These are phyloP conservation scores for Aromia moschata DNA, from an alignment of 2,888 invertebrate species.

Conservation along the genomic window DNA sequence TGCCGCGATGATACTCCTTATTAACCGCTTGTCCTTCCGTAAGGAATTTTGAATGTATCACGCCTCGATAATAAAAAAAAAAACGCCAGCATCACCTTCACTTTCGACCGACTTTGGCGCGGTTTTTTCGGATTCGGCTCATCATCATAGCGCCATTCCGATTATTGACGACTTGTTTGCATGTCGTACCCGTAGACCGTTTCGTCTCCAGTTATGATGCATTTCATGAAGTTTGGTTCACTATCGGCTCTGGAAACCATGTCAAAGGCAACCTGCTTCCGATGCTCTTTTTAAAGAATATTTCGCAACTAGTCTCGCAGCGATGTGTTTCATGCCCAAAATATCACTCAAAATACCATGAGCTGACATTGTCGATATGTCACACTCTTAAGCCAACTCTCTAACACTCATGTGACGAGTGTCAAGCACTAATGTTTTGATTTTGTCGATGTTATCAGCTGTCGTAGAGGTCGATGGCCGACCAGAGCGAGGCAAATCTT, in stretches of 20 bases:
- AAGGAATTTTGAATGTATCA: constrained; percentile 38
- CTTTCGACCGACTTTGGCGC: constrained; percentile 33
- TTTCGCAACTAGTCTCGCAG: too few species aligned
- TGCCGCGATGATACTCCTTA: constrained; percentile 34
- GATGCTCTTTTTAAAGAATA: background rate
- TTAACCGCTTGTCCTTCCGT: constrained; percentile 32
- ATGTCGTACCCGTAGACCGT: constrained; percentile 15
- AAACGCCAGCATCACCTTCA: constrained; percentile 37
- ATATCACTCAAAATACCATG: too few species aligned
- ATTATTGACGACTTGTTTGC: constrained; percentile 28
- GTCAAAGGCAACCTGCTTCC: background rate
- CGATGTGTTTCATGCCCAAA: too few species aligned
- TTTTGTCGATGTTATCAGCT: constrained; percentile 21
- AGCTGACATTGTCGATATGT: too few species aligned
- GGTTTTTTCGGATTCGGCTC: constrained; percentile 22
- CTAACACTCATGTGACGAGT: constrained; percentile 18
- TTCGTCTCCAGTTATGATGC: background rate
- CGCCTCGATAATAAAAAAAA: constrained; percentile 35
- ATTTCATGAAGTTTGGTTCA: background rate
- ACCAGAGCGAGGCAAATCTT: too few species aligned
- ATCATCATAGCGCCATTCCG: constrained; percentile 24
- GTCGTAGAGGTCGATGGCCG: too few species aligned
- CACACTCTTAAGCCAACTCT: constrained; percentile 27
- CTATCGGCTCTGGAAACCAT: background rate
- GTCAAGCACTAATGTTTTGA: constrained; percentile 7